Base-by-base conservation (phyloP, 2,797 vertebrate species). In the Eurystomus glaucurus region DNA sequence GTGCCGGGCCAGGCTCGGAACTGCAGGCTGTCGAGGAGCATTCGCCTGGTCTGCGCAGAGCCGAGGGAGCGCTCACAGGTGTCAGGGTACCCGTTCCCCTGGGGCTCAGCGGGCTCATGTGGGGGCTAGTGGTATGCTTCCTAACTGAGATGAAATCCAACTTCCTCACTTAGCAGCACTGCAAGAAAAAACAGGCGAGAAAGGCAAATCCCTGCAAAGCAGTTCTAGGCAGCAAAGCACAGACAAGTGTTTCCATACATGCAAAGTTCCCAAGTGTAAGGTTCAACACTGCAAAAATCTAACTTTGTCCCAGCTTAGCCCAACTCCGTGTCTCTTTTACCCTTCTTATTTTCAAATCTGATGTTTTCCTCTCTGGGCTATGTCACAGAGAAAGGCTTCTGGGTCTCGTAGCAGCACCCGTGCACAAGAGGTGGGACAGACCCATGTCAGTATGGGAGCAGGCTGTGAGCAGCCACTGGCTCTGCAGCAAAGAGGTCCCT, bases 361-460 rank as follows among this genome's bases (percentile, higher is more conserved):
- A 1, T 7, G 8, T 11, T 72, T 74, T 70, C 46, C 13, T 29
- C 18, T 23, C 28, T 70, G 72, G n/a, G n/a, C 31, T 60, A 4
- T 58, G 18, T 69, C 21, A 17, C 18, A 48, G 39, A 48, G 35
- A 12, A 65, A 5, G 57, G 9, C 33, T 48, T 13, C 50, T 25
- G 21, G 5, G 16, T 74, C 31, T 54, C 61, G 26, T 28, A 46
- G 28, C 50, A 29, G 17, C 37, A 68, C 13, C 43, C 15, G 12
- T 28, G 58, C 25, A 9, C 21, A 28, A n/a, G 62, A 64, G 39
- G 33, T 22, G 37, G 43, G 69, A 75, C 28, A 37, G 48, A 43
- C n/a, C 25, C 3, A 0, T 48, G 50, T 31, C 12, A 10, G 11
- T 52, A 15, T 12, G 14, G 52, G n/a, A 61, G 28, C 4, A 0